phyloP scores from a whole-genome alignment of 2,113 vertebrate species.

The Apteryx mantelli region DNA sequence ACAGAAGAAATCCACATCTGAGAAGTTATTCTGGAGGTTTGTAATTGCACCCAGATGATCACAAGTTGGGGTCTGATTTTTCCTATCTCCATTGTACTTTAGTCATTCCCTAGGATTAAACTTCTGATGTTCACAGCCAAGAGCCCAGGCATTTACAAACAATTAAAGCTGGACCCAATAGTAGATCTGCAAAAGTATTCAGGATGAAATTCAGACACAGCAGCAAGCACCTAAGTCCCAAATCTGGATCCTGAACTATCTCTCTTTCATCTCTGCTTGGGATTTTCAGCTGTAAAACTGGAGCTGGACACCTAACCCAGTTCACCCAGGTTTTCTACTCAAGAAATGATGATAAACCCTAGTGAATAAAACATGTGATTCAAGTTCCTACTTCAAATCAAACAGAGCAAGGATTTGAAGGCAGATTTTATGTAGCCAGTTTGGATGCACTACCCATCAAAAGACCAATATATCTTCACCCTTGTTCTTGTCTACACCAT shows the following conservation, averaged over 20 bases:
- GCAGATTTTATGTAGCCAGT: not conserved
- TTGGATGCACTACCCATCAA: not conserved
- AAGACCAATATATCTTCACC: not conserved
- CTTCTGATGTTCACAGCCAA: not conserved
- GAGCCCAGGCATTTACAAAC: not conserved
- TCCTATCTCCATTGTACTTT: not conserved
- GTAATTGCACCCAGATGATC: conserved; percentile 22
- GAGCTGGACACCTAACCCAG: not conserved
- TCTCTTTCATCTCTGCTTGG: not conserved
- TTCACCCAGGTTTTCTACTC: not conserved
- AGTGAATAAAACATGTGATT: not conserved
- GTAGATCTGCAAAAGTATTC: not conserved
- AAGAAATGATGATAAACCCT: not conserved
- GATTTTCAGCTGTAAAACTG: not conserved
- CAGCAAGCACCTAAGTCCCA: not conserved
- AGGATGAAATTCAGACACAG: not conserved
- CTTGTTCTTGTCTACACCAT: not conserved
- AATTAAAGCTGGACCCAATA: not conserved
- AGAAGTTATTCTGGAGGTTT: not conserved
- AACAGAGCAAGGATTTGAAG: not conserved
- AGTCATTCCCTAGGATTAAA: not conserved
- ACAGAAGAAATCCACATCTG: conserved; percentile 55
- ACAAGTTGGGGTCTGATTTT: not conserved
- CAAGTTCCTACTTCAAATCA: not conserved
- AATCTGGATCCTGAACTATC: not conserved